Conservation (phyloP, 2,797 vertebrate genomes). For the Spondyliosoma cantharus region DNA sequence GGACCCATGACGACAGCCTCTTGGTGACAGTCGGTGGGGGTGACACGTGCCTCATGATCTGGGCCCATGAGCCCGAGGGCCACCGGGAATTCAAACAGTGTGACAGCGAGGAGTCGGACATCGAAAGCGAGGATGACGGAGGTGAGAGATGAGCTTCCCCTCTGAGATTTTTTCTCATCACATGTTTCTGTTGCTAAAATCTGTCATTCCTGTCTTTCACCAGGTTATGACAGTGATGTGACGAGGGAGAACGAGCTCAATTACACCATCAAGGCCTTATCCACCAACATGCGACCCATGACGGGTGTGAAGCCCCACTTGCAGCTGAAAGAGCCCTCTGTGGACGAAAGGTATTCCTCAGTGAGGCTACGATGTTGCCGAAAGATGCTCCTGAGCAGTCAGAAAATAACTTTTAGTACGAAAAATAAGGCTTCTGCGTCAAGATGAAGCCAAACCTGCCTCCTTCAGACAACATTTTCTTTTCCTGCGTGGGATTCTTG, state of each 20-base stretch:
- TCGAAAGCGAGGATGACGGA: constrained; percentile 97
- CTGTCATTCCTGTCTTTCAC: constrained; percentile 11
- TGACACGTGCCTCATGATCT: constrained; percentile 97
- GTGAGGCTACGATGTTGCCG: constrained; percentile 13
- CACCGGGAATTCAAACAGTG: constrained; percentile 89
- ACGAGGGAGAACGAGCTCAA: constrained; percentile 96
- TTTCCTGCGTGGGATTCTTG: constrained; percentile 52
- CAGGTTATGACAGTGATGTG: constrained; percentile 98
- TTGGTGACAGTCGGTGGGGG: constrained; percentile 93
- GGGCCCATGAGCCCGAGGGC: constrained; percentile 92
- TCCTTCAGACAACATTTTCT: constrained; percentile 60
- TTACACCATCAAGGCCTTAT: constrained; percentile 99
- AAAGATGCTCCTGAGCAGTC: background rate
- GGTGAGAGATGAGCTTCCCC: constrained; percentile 79
- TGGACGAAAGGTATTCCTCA: constrained; percentile 93
- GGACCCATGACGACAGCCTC: constrained; percentile 94
- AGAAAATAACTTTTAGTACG: background rate
- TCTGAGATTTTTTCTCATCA: background rate
- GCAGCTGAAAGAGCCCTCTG: constrained; percentile 94
- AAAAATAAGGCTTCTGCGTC: constrained; percentile 14
- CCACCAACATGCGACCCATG: constrained; percentile 95
- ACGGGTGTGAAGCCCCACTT: constrained; percentile 96
- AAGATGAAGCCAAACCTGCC: constrained; percentile 35
- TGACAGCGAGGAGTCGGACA: constrained; percentile 97
- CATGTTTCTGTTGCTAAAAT: background rate